Evolutionary conservation across 2,888 invertebrate genomes (phyloP), one percentile per base, ranked within the genome.

Genomic region (Leptura quadrifasciata): DNA sequence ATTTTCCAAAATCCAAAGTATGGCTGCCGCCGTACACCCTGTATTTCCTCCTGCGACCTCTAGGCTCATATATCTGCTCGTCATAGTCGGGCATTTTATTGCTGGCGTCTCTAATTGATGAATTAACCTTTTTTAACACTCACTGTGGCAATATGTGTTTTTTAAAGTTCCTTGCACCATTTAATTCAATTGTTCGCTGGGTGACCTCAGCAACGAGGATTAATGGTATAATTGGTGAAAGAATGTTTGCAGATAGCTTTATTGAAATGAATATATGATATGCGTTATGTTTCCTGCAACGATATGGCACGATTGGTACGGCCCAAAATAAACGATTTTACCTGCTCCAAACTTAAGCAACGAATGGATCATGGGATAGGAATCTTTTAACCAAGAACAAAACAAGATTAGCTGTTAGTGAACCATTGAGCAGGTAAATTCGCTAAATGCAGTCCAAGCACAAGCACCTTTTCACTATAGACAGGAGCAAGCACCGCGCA

Each of bases 31-130:
- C 65, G 68, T 81, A 76, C 5, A 88, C 75, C 63, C 80, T 82
- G 77, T 88, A 88, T 80, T 87, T 88, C 60, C 85, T 81, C 72
- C 82, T 85, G 39, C 84, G 79, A 12, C 81, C 79, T 52, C 78
- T 81, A 9, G 86, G 85, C 65, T 87, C 87, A 63, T 76, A 80
- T 58, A 86, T 79, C 60, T 81, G 81, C 67, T 85, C 87, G 65
- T 85, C 84, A 76, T 83, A 86, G 76, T 85, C 72, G 18, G 75
- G 69, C 77, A 80, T 80, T 17, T 20, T 58, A 12, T 6, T 17
- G 18, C 21, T 20, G 12, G 17, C 18, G 35, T 35, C 17, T 35
- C 21, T 24, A 39, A 58, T 57, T 58, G 58, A 10, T 10, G n/a
- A 67, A 68, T 69, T 58, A 15, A 68, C 18, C 17, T 60, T 58